Percentiles rank a stretch among this genome's conserved stretches.
Evolutionary conservation across 2,888 invertebrate genomes (phyloP).

Genomic region (Agrotis segetum): DNA sequence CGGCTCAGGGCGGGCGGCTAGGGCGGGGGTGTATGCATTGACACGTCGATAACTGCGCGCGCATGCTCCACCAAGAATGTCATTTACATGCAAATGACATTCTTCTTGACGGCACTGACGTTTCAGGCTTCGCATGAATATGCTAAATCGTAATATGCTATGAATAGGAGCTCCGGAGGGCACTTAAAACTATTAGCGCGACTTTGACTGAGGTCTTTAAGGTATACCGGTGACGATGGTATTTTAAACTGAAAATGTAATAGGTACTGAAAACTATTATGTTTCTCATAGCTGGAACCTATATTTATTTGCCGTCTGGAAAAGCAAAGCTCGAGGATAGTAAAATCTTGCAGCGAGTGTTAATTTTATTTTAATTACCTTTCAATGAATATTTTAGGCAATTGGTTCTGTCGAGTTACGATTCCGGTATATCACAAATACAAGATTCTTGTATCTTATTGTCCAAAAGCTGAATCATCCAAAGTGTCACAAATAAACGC

Average conservation of each 20-base stretch:
- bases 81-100: slow-evolving; percentile 63
- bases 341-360: neutral
- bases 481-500: slow-evolving; percentile 9
- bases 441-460: neutral
- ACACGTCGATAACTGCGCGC: slow-evolving; percentile 80
- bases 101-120: slow-evolving; percentile 53
- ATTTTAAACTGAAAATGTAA: slow-evolving; percentile 3
- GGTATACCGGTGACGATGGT: slow-evolving; percentile 8
- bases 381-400: neutral
- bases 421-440: too few relatives aligned
- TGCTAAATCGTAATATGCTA: slow-evolving; percentile 52
- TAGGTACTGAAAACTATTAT: slow-evolving; percentile 16
- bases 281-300: neutral
- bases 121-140: slow-evolving; percentile 55
- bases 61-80: slow-evolving; percentile 63
- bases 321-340: neutral
- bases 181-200: slow-evolving; percentile 47
- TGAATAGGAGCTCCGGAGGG: slow-evolving; percentile 44
- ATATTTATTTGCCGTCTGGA: neutral
- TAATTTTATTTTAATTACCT: neutral
- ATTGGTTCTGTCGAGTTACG: neutral
- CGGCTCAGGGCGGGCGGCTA: slow-evolving; percentile 77
- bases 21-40: slow-evolving; percentile 66
- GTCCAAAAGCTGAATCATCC: slow-evolving; percentile 12
- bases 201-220: slow-evolving; percentile 13